Conservation (phyloP, 2,888 invertebrate species). For the Idaea dimidiata region DNA sequence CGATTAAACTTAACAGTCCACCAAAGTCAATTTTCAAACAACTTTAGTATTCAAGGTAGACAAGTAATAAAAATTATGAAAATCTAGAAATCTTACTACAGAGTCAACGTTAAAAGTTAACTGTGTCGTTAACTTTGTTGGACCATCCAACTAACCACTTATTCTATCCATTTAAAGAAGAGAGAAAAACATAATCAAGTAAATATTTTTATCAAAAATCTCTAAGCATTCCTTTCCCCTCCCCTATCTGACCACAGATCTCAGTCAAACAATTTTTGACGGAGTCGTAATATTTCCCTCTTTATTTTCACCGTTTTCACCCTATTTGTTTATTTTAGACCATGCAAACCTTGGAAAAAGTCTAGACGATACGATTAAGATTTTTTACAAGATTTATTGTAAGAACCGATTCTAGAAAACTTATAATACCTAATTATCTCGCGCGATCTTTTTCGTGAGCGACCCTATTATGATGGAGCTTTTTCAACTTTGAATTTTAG, state of each 20-base stretch:
- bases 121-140: no score
- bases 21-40: no score
- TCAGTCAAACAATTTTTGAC: not conserved
- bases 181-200: not conserved
- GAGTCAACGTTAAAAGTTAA: no score
- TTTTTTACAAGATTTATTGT: not conserved
- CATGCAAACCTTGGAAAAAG: not conserved
- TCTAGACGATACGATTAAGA: not conserved
- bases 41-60: no score
- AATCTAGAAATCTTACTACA: no score
- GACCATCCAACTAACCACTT: no score
- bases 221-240: not conserved
- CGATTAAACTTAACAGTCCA: not conserved
- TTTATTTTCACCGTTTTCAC: not conserved
- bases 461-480: not conserved
- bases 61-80: no score
- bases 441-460: not conserved
- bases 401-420: not conserved
- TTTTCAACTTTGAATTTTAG: constrained; percentile 2
- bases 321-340: not conserved
- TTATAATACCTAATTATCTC: not conserved
- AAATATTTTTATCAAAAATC: not conserved
- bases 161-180: not conserved
- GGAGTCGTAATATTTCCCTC: not conserved
- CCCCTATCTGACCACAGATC: not conserved